Conservation (phyloP, 2,113 vertebrate species). For the Heteronetta atricapilla region DNA sequence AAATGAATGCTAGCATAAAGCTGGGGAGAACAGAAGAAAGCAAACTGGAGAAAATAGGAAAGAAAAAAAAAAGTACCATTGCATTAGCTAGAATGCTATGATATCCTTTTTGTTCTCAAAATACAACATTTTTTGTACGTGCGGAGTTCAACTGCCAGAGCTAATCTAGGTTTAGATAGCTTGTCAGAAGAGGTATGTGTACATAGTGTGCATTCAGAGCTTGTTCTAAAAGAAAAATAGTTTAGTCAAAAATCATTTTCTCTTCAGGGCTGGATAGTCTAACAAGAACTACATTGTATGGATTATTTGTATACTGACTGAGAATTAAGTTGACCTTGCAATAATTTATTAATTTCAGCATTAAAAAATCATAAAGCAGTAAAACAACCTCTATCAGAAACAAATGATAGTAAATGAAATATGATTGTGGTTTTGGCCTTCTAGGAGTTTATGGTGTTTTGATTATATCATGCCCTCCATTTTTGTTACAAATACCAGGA, state of each 20-base stretch:
- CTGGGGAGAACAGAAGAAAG: background rate
- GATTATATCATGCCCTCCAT: background rate
- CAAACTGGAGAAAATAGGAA: background rate
- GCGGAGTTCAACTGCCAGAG: background rate
- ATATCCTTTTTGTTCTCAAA: background rate
- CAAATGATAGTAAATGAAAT: background rate
- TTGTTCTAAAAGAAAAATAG: conserved; percentile 19
- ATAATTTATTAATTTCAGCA: background rate
- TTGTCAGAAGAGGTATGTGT: background rate
- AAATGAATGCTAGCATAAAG: background rate
- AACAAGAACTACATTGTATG: background rate
- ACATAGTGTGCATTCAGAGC: background rate
- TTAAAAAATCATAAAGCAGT: background rate
- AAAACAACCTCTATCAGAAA: background rate
- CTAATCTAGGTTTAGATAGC: background rate
- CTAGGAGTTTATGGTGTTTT: background rate
- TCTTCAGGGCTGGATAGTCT: background rate
- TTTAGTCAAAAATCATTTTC: background rate
- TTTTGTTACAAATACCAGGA: conserved; percentile 16
- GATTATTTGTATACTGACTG: background rate
- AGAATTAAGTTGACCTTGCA: background rate
- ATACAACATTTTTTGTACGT: background rate
- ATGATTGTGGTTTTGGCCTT: background rate
- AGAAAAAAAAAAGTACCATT: background rate
- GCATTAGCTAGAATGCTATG: background rate